These are phyloP conservation scores for Eurosta solidaginis DNA, from an alignment of 1,140 invertebrate genomes.

Conservation along the genomic window DNA sequence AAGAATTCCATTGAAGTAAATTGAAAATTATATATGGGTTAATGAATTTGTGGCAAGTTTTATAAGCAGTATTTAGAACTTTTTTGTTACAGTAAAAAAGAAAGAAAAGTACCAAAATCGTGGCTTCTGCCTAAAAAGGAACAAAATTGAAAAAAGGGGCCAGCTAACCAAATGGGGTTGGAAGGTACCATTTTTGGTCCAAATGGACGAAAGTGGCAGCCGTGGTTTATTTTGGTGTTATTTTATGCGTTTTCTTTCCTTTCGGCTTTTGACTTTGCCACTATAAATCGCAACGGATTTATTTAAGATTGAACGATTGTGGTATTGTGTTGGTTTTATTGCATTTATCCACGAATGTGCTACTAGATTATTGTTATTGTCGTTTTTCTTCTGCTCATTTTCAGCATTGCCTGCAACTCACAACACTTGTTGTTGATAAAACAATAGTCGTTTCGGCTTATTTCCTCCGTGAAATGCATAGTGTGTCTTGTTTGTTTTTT, in stretches of 20 bases:
- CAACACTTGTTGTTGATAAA: conserved; percentile 5
- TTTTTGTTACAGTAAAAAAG: too few relatives aligned
- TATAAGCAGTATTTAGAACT: too few relatives aligned
- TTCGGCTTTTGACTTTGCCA: not conserved
- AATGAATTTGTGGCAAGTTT: too few relatives aligned
- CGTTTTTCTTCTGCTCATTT: not conserved
- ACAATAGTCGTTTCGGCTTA: not conserved
- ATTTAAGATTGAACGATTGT: not conserved
- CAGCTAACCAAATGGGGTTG: too few relatives aligned
- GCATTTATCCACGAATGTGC: not conserved
- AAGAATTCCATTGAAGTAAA: too few relatives aligned
- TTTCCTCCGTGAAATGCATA: not conserved
- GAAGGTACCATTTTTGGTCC: too few relatives aligned
- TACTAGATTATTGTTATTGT: not conserved
- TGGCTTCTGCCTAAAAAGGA: too few relatives aligned
- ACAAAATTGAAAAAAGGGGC: too few relatives aligned
- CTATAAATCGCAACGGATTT: conserved; percentile 6
- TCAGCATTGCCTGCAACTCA: not conserved
- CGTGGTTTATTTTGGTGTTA: not conserved
- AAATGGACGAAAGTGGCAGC: too few relatives aligned
- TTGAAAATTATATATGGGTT: too few relatives aligned
- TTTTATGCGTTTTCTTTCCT: conserved; percentile 1
- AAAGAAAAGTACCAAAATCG: too few relatives aligned
- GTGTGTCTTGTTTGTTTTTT: not conserved
- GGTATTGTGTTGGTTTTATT: not conserved